Evolutionary conservation across 2,113 vertebrate species (phyloP).

Genomic region (Oncorhynchus mykiss): DNA sequence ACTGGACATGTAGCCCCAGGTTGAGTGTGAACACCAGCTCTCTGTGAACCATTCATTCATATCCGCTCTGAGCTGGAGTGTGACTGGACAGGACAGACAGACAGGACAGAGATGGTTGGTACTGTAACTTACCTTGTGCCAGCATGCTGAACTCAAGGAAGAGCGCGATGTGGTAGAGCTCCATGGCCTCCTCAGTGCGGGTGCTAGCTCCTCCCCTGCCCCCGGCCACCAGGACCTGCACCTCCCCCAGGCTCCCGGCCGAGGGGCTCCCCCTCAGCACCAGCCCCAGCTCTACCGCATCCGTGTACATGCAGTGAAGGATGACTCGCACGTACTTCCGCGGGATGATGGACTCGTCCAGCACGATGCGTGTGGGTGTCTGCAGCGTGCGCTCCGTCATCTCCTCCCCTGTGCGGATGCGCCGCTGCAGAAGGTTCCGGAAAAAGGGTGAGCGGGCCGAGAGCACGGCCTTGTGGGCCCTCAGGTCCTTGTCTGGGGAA

Average conservation of each 20-base stretch:
- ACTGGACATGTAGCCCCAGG: slow-evolving; percentile 10
- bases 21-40: background rate
- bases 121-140: slow-evolving; percentile 86
- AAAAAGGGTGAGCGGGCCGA: slow-evolving; percentile 97
- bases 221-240: slow-evolving; percentile 94
- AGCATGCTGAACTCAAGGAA: slow-evolving; percentile 99
- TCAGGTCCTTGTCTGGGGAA: slow-evolving; percentile 88
- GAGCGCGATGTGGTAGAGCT: slow-evolving; percentile 97
- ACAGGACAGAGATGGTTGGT: background rate
- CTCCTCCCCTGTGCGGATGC: slow-evolving; percentile 95
- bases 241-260: slow-evolving; percentile 94
- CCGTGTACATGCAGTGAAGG: slow-evolving; percentile 99
- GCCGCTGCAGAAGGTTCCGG: slow-evolving; percentile 92
- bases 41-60: background rate
- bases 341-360: slow-evolving; percentile 98
- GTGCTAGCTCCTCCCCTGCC: slow-evolving; percentile 82
- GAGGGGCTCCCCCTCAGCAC: slow-evolving; percentile 93
- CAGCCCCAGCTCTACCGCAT: slow-evolving; percentile 88
- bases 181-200: slow-evolving; percentile 98
- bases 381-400: slow-evolving; percentile 93
- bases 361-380: slow-evolving; percentile 93
- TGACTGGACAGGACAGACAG: background rate
- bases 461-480: slow-evolving; percentile 95
- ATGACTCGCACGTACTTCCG: slow-evolving; percentile 97
- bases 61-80: background rate